Evolutionary conservation across 2,113 vertebrate species (phyloP).

Genomic region (Microcebus murinus): DNA sequence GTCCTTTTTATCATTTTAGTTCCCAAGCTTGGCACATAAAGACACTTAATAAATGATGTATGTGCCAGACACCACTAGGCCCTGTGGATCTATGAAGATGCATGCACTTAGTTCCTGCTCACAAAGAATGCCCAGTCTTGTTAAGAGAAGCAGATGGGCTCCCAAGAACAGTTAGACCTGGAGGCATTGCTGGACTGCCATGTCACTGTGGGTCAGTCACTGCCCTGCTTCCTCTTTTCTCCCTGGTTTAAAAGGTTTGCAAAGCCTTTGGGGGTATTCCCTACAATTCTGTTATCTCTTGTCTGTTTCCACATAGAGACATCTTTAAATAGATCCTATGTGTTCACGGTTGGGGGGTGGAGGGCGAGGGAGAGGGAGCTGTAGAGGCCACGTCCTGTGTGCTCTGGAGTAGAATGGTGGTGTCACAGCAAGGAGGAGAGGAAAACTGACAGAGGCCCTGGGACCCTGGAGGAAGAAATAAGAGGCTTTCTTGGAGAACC

Average conservation of each 20-base stretch:
- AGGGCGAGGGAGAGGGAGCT: neutral
- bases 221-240: neutral
- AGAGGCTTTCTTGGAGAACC: neutral
- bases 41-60: neutral
- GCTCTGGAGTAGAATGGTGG: neutral
- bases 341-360: neutral
- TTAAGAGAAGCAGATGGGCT: neutral
- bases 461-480: neutral
- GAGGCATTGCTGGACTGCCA: neutral
- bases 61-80: neutral
- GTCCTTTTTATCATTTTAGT: neutral
- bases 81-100: neutral
- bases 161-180: neutral
- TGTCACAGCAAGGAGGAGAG: neutral
- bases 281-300: neutral
- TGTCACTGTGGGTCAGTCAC: neutral
- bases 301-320: neutral
- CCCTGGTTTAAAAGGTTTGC: neutral
- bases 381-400: neutral
- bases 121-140: neutral
- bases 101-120: neutral
- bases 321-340: neutral
- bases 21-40: neutral
- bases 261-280: neutral
- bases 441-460: neutral